These are phyloP conservation scores for Microctonus hyperodae DNA, from an alignment of 2,888 invertebrate species.

Conservation along the genomic window DNA sequence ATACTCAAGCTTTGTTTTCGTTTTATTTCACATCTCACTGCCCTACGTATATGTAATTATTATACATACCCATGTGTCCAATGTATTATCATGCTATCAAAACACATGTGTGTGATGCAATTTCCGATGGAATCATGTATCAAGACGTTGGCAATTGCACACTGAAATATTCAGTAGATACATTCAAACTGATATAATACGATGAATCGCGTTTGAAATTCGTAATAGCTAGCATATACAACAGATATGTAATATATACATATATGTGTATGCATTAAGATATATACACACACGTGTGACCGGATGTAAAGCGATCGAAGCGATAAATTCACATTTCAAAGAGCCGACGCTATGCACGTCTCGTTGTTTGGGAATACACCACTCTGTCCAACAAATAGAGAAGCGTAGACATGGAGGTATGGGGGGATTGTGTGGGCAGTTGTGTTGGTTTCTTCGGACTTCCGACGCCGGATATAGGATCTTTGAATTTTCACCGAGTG, in stretches of 20 bases:
- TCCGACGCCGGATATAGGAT: constrained; percentile 20
- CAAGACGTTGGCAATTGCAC: constrained; percentile 33
- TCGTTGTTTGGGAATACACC: constrained; percentile 3
- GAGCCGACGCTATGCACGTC: constrained; percentile 18
- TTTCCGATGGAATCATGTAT: constrained; percentile 21
- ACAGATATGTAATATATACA: background rate
- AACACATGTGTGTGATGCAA: constrained; percentile 2
- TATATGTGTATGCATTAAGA: background rate
- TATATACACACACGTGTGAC: constrained; percentile 25
- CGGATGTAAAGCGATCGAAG: constrained; percentile 39
- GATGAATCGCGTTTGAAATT: constrained; percentile 36
- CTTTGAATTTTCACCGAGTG: constrained; percentile 26
- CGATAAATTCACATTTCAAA: constrained; percentile 41
- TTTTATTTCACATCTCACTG: background rate
- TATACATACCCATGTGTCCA: background rate
- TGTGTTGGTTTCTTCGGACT: constrained; percentile 27
- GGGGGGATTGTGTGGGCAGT: constrained; percentile 13
- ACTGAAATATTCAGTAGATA: constrained; percentile 40
- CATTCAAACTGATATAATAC: constrained; percentile 12
- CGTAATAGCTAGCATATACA: constrained; percentile 38
- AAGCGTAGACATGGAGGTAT: background rate
- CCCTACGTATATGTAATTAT: background rate
- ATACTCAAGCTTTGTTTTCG: background rate
- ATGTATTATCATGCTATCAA: background rate
- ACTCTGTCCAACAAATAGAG: background rate